Base-by-base conservation (phyloP, 2,888 invertebrate genomes). In the Monoplex corrugatus region DNA sequence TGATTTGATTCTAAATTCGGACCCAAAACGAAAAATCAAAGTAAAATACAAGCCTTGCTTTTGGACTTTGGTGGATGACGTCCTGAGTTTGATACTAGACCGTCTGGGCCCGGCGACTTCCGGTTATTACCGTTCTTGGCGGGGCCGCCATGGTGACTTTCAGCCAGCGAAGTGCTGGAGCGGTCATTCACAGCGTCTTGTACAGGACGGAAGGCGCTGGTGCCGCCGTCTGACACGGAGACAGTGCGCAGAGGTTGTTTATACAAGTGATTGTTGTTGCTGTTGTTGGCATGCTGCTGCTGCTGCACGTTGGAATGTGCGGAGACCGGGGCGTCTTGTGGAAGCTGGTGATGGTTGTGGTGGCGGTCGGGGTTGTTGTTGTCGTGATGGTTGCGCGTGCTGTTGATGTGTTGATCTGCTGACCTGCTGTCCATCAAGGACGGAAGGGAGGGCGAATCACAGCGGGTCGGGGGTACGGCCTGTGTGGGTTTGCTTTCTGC, bases 401-500 rank as follows among this genome's bases (percentile, higher is more conserved):
- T 68, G 28, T 32, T n/a, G 28, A 16, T 23, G 63, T 32, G 3
- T 6, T 6, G 68, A 16, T 68, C 80, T 80, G 6, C 80, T 43
- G 80, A 28, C 80, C 3, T 40, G 3, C 16, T 10, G 38, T 8
- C 8, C n/a, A 5, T 6, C 43, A 43, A 35, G 50, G 45, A 16
- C 2, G 83, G n/a, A n/a, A 45, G 45, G 10, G 45, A 32, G 13
- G 38, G 28, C 32, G 83, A 45, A 6, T 43, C 35, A 16, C 35
- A 80, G n/a, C 80, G 43, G 2, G 80, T 43, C 13, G 87, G 87
- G 0, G 57, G 78, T 2, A 87, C 87, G 0, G 87, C 78, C 40
- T 80, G 87, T n/a, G n/a, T 87, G 44, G 87, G 80, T 45, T 50
- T 87, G 68, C 3, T n/a, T n/a, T n/a, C n/a, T n/a, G n/a, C n/a